Percentiles rank a stretch among this genome's conserved stretches.
Evolutionary conservation across 2,797 vertebrate genomes (phyloP).

Genomic region (Helostoma temminkii): DNA sequence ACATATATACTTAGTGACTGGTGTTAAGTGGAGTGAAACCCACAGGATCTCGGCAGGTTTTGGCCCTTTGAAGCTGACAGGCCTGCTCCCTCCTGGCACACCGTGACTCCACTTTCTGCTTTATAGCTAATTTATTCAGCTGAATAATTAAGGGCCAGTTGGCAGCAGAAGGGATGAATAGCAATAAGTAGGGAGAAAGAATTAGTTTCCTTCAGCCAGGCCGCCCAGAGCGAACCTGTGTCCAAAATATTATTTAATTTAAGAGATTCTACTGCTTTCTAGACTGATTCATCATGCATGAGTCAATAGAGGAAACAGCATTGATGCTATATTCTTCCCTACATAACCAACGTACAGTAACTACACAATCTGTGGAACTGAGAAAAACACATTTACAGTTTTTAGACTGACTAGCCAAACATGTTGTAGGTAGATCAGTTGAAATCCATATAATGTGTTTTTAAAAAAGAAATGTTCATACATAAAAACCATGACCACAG

Average conservation of each 20-base stretch:
- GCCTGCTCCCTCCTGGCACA: slow-evolving; percentile 77
- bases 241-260: slow-evolving; percentile 56
- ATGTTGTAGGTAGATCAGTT: too few species aligned
- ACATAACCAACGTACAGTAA: too few species aligned
- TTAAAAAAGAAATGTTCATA: too few species aligned
- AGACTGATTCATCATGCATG: slow-evolving; percentile 34
- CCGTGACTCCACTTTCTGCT: slow-evolving; percentile 77
- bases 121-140: slow-evolving; percentile 83
- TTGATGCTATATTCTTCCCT: too few species aligned
- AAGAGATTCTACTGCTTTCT: slow-evolving; percentile 16
- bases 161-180: slow-evolving; percentile 75
- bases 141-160: slow-evolving; percentile 81
- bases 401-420: too few species aligned
- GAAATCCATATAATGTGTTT: too few species aligned
- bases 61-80: slow-evolving; percentile 83
- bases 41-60: slow-evolving; percentile 73
- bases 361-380: too few species aligned
- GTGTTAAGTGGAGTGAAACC: slow-evolving; percentile 81
- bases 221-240: slow-evolving; percentile 59
- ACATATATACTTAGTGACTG: slow-evolving; percentile 79
- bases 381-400: too few species aligned
- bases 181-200: slow-evolving; percentile 74
- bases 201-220: slow-evolving; percentile 60
- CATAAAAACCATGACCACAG: too few species aligned
- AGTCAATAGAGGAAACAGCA: slow-evolving; percentile 14